phyloP scores from a whole-genome alignment of 1,140 invertebrate species.

The Ganaspis sp. region DNA sequence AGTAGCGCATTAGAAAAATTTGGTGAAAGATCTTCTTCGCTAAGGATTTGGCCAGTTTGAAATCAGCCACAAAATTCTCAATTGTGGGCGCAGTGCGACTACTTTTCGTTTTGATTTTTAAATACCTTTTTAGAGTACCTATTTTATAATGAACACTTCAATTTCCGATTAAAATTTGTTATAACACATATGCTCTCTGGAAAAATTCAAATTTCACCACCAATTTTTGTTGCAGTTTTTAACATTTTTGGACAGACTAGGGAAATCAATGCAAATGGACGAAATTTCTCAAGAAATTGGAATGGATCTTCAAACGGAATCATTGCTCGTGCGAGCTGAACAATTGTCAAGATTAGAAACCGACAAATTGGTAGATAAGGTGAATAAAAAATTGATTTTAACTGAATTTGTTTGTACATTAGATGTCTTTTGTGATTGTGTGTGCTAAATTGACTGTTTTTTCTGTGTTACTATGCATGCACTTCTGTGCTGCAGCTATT shows the following conservation, averaged over 20 bases:
- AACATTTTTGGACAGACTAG: constrained; percentile 84
- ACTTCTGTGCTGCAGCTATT: constrained; percentile 78
- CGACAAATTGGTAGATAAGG: constrained; percentile 87
- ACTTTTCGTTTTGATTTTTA: no score
- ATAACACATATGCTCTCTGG: no score
- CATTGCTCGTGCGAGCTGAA: constrained; percentile 85
- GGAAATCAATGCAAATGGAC: constrained; percentile 84
- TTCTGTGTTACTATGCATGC: constrained; percentile 41
- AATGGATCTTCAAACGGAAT: constrained; percentile 87
- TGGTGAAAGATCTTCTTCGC: no score
- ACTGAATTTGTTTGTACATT: not conserved
- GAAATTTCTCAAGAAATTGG: constrained; percentile 87
- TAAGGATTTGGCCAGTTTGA: no score
- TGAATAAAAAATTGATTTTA: constrained; percentile 66
- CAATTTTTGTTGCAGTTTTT: constrained; percentile 79
- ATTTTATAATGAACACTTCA: no score
- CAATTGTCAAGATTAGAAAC: constrained; percentile 86
- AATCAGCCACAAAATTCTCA: no score
- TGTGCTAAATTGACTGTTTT: constrained; percentile 14
- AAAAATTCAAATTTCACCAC: no score
- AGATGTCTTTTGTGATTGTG: not conserved
- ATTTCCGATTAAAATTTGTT: no score
- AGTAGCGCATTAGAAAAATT: no score
- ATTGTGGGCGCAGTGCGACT: no score
- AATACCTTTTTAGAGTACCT: no score